Evolutionary conservation across 2,888 invertebrate genomes (phyloP), one percentile per base, ranked within the genome.

Genomic region (Conchocele bisecta): DNA sequence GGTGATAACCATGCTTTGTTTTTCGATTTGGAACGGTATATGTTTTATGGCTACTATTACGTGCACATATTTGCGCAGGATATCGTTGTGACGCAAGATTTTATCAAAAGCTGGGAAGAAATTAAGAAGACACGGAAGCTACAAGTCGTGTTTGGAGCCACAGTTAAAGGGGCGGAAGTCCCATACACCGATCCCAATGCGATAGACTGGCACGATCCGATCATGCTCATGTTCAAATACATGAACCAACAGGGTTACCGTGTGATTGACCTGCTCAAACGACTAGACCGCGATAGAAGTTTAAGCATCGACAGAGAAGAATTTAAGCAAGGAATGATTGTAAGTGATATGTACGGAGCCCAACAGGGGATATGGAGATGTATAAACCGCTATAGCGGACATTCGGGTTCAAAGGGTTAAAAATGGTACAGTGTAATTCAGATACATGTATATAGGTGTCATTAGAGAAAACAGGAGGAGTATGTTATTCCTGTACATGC

Each of bases 201-300:
- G 7, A 76, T 84, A 13, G 80, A 79, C 59, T 73, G 79, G 75
- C 70, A 75, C 44, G 82, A 85, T 53, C 84, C 84, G 2, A 78
- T 84, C 11, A 67, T 79, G 44, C 75, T 82, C n/a, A 65, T 86
- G 68, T 86, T 78, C 60, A 81, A 86, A 50, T 83, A 78, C 70
- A 86, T 88, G 83, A 82, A 79, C 58, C 82, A 81, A 20, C 68
- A 83, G 57, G 85, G 84, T 13, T 83, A 84, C 56, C 65, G 87
- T 22, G 85, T 86, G 6, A 79, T 87, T 17, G 87, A 87, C 63
- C 69, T 87, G n/a, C 82, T 87, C 75, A 83, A 85, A 48, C 56
- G 83, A 31, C 72, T 86, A 39, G 86, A 87, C 42, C 82, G 79
- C 44, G 87, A 87, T 63, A 68, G 78, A n/a, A 85, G 79, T 66